Evolutionary conservation across 2,888 invertebrate species (phyloP).

Genomic region (Agonopterix alstromeriana): DNA sequence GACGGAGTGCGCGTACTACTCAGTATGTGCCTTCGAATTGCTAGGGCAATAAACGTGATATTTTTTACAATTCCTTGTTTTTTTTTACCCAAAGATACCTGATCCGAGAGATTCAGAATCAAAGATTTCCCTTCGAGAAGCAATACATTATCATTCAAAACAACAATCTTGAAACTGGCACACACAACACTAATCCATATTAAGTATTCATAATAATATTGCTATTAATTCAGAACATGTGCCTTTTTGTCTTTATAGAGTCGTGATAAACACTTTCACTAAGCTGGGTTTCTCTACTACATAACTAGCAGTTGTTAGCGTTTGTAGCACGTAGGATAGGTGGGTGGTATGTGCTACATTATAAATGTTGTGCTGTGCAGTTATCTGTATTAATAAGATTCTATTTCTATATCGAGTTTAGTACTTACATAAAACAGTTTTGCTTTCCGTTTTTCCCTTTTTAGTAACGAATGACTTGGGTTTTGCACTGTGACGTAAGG

Average conservation of each 20-base stretch:
- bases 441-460: background rate
- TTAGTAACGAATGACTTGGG: background rate
- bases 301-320: conserved; percentile 44
- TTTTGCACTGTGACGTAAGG: conserved; percentile 17
- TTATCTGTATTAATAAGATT: background rate
- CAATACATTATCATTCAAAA: no score
- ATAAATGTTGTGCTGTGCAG: background rate
- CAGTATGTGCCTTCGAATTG: conserved; percentile 74
- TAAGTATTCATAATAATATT: background rate
- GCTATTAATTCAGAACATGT: conserved; percentile 1
- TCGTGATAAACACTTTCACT: conserved; percentile 47
- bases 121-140: no score
- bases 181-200: no score
- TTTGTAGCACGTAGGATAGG: conserved; percentile 29
- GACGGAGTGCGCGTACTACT: conserved; percentile 68
- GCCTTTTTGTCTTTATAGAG: conserved; percentile 2
- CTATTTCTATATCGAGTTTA: background rate
- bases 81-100: conserved; percentile 13
- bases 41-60: conserved; percentile 73
- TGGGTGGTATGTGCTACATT: conserved; percentile 5
- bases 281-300: conserved; percentile 55
- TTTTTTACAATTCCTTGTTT: conserved; percentile 52
- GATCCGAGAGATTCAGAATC: no score
- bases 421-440: background rate
- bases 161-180: no score